Evolutionary conservation across 2,797 vertebrate species (phyloP), one percentile per base, ranked within the genome.

Genomic region (Spondyliosoma cantharus): DNA sequence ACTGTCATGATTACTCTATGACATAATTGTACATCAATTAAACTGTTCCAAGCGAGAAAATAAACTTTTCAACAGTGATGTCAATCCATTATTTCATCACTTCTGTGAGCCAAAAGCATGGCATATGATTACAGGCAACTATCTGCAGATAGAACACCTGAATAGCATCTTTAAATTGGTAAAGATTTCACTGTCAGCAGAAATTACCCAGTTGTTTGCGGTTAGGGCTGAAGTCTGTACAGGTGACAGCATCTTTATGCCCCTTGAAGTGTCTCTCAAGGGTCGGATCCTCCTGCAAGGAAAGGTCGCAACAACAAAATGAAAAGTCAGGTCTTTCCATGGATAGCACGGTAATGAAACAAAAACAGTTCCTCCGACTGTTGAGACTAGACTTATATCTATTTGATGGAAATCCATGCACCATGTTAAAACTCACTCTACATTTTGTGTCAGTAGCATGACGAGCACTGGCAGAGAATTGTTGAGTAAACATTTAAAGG

Each of bases 171-270:
- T 14, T 52, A 11, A 20, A 58, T 72, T 12, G 43, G 19, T 49
- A 12, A 60, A 43, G 1, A 25, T 2, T 42, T 13, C 13, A 46
- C 7, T 24, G 8, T 54, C 22, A 50, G 49, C 13, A 61, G 6
- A 8, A 57, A 46, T 81, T 93, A 96, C 95, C 95, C 57, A 96
- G 87, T 20, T 96, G 94, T 78, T 94, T 95, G 76, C 87, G 15
- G 74, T 89, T 94, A 25, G 95, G 94, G 81, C 66, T 96, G 86
- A 96, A 96, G 90, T 95, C 93, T 45, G 91, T 82, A 80, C 94
- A 95, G 4, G 93, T 95, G 46, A 96, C 92, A 2, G 89, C 91
- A 80, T 91, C 94, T 84, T 90, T 95, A 29, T 96, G 95, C 0
- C 94, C 95, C 81, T 91, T 95, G 76, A 96, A 95, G 75, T 94